Base-by-base conservation (phyloP, 2,797 vertebrate species). In the Microctenopoma lineatum region DNA sequence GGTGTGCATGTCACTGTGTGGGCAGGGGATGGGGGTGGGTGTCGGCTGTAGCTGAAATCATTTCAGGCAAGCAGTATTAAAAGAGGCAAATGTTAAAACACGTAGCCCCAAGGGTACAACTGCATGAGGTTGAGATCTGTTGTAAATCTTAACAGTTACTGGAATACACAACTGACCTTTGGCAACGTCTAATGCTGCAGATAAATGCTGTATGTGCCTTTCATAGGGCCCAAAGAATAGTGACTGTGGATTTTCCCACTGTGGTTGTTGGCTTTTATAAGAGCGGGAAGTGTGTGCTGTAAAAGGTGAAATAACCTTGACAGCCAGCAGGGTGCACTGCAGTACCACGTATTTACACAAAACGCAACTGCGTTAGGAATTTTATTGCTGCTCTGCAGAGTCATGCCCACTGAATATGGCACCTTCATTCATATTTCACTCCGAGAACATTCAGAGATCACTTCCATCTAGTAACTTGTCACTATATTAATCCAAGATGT, bases 271-370 rank as follows among this genome's bases (percentile, higher is more conserved):
- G 16, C 16, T 58, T 63, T 39, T 47, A 4, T 4, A 32, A 15
- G 29, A 50, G 18, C 63, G 4, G 0, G 0, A 8, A 6, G 5
- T 7, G 6, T 3, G 2, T 5, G 4, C 4, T 32, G n/a, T 26
- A 66, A 32, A 38, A 38, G 41, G 29, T 71, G 58, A 29, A 72
- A 16, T 77, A 25, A 27, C 39, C 13, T 16, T 2, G 0, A 3
- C 42, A 11, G 44, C 10, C 92, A 86, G 63, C 68, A 88, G 91
- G 88, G 88, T 88, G 77, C 86, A 91, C 77, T 91, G 77, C 65
- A 76, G 75, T 12, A 75, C 79, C 71, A 77, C 8, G 16, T 26
- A 78, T 80, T 13, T 0, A n/a, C 4, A 25, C 4, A 26, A 79
- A 75, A 48, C 15, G 7, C 34, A 36, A 12, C 38, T 4, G 34